Evolutionary conservation across 2,888 invertebrate genomes (phyloP).

Genomic region (Nezara viridula): DNA sequence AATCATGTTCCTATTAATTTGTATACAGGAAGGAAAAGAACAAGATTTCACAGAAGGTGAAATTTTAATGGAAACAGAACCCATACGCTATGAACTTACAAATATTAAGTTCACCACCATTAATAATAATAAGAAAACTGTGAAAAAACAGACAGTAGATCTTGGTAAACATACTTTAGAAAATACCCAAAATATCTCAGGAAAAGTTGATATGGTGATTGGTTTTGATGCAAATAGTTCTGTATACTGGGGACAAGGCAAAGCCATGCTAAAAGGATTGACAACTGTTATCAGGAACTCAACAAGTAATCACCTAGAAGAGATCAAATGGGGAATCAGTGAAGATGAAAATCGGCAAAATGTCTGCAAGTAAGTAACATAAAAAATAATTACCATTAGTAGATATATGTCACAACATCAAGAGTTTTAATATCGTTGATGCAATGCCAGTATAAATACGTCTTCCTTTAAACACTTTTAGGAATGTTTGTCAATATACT

Average conservation of each 20-base stretch:
- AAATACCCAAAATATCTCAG: conserved; percentile 72
- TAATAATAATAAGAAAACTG: conserved; percentile 71
- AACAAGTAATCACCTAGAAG: conserved; percentile 72
- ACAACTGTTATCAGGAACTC: conserved; percentile 75
- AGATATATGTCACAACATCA: not conserved
- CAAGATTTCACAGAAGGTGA: conserved; percentile 77
- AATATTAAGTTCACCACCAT: conserved; percentile 72
- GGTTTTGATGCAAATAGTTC: conserved; percentile 79
- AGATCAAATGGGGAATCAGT: conserved; percentile 79
- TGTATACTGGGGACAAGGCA: conserved; percentile 85
- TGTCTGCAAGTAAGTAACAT: conserved; percentile 69
- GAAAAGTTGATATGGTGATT: conserved; percentile 78
- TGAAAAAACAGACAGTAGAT: conserved; percentile 72
- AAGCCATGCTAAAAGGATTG: conserved; percentile 80
- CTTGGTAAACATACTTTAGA: conserved; percentile 71
- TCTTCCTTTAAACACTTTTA: too few relatives aligned
- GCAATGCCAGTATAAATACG: too few relatives aligned
- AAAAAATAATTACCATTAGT: not conserved
- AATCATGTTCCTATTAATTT: not conserved
- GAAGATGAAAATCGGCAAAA: conserved; percentile 73
- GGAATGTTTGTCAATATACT: too few relatives aligned
- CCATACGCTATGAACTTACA: conserved; percentile 81
- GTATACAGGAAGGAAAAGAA: conserved; percentile 71
- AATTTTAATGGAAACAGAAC: conserved; percentile 85
- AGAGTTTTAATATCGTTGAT: not conserved